A percentile compares a stretch with the other conserved stretches of the same genome.
Conservation (phyloP, 2,888 invertebrate species). For the Agrotis clavis region DNA sequence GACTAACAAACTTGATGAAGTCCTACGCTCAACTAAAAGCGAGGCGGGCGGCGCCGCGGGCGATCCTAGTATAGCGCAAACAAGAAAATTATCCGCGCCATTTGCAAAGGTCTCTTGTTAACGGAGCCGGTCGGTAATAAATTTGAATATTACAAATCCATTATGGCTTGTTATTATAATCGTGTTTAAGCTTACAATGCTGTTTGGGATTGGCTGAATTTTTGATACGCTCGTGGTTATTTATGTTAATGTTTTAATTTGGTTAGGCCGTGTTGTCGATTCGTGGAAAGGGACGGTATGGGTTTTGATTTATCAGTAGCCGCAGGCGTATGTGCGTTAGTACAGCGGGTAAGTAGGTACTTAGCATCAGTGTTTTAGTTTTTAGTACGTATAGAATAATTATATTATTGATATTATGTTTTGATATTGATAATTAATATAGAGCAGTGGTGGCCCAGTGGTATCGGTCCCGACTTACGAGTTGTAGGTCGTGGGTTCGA, state of each 20-base stretch:
- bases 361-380: not conserved
- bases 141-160: constrained; percentile 64
- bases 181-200: constrained; percentile 40
- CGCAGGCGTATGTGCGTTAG: not conserved
- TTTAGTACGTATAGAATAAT: too few species aligned
- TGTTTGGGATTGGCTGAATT: constrained; percentile 32
- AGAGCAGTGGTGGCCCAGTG: too few species aligned
- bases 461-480: too few species aligned
- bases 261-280: not conserved
- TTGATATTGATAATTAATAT: too few species aligned
- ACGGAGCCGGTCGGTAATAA: constrained; percentile 46
- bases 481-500: too few species aligned
- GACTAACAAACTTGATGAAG: constrained; percentile 25
- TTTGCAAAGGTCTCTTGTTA: constrained; percentile 53
- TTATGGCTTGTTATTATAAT: constrained; percentile 57
- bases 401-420: too few species aligned
- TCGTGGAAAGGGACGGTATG: not conserved
- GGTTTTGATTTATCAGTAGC: not conserved
- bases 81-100: constrained; percentile 52
- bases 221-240: constrained; percentile 32
- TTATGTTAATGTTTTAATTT: constrained; percentile 25
- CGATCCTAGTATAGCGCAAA: constrained; percentile 37
- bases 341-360: not conserved
- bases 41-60: constrained; percentile 14
- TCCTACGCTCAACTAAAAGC: constrained; percentile 9